Percentiles rank a stretch among this genome's conserved stretches.
phyloP scores from a whole-genome alignment of 2,888 invertebrate genomes.

The Eulithis testata region DNA sequence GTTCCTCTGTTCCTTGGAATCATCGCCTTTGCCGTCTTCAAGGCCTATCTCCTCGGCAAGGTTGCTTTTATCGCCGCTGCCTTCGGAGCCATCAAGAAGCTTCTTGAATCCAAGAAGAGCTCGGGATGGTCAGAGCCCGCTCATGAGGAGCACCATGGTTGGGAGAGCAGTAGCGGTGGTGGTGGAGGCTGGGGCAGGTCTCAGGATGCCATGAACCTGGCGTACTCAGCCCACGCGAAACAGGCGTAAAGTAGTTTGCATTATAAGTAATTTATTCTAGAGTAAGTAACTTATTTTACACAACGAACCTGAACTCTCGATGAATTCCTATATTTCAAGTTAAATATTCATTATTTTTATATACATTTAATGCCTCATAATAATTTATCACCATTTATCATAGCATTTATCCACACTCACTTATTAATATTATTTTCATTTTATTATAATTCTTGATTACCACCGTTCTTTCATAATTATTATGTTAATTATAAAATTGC shows the following conservation, averaged over 20 bases:
- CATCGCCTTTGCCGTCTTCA: conserved; percentile 92
- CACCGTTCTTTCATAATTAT: conserved; percentile 43
- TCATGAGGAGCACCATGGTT: conserved; percentile 84
- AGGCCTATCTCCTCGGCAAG: conserved; percentile 93
- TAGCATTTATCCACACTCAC: neutral
- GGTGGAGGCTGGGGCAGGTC: conserved; percentile 86
- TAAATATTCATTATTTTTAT: conserved; percentile 13
- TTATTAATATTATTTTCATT: conserved; percentile 8
- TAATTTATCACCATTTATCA: neutral
- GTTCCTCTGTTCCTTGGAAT: conserved; percentile 90
- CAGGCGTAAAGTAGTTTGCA: conserved; percentile 62
- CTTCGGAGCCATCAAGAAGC: conserved; percentile 87
- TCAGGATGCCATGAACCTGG: conserved; percentile 86
- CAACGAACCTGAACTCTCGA: conserved; percentile 45
- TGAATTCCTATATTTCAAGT: conserved; percentile 28
- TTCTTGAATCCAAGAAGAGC: conserved; percentile 89
- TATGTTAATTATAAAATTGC: conserved; percentile 37
- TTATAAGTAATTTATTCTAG: conserved; percentile 58
- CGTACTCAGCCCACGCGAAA: conserved; percentile 87
- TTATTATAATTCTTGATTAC: conserved; percentile 35
- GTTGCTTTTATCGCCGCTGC: conserved; percentile 91
- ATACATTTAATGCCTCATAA: neutral
- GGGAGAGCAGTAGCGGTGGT: conserved; percentile 73
- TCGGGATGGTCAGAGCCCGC: conserved; percentile 89
- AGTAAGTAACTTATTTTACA: conserved; percentile 49